Base-by-base conservation (phyloP, 2,888 invertebrate species). In the Andrena trimmerana region DNA sequence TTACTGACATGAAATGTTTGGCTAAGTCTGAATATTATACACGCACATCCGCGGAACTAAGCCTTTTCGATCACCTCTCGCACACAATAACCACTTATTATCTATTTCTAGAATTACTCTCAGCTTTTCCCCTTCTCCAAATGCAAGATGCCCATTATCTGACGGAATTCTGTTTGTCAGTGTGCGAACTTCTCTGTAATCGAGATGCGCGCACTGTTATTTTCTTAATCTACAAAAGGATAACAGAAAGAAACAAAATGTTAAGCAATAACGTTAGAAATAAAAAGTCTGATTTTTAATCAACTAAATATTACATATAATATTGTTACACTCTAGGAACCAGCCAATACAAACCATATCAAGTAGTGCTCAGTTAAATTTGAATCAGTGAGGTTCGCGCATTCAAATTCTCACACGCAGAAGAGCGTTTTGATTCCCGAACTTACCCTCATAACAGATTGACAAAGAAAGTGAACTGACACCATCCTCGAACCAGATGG, bases 101-200 rank as follows among this genome's bases (percentile, higher is more conserved):
- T 97, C 97, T 63, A 97, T 97, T 90, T 97, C 97, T 36, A 97
- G 94, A 67, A 97, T 96, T 50, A 97, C 95, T 82, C 96, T 96
- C 65, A 97, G 95, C 60, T 96, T 95, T 92, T 97, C 97, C 24
- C 97, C 97, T 93, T 97, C 97, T 92, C 96, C 97, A 94, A 97
- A 97, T 16, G 97, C 96, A 54, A 97, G 94, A 90, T 97, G 97
- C 13, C 97, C 97, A 67, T 96, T 97, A 91, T 97, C 97, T 0
- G 97, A 96, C n/a, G 97, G 96, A 78, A 97, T 94, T 89, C 97
- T 95, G 90, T 97, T 97, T 94, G 96, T 96, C 57, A 97, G 93
- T 2, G 97, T 97, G 91, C 97, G 95, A 74, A 97, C 97, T 92
- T 96, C 96, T 94, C 97, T 96, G 92, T 29, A 94, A 94, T 74